Conservation (phyloP, 2,113 vertebrate species). For the Eclectus roratus region DNA sequence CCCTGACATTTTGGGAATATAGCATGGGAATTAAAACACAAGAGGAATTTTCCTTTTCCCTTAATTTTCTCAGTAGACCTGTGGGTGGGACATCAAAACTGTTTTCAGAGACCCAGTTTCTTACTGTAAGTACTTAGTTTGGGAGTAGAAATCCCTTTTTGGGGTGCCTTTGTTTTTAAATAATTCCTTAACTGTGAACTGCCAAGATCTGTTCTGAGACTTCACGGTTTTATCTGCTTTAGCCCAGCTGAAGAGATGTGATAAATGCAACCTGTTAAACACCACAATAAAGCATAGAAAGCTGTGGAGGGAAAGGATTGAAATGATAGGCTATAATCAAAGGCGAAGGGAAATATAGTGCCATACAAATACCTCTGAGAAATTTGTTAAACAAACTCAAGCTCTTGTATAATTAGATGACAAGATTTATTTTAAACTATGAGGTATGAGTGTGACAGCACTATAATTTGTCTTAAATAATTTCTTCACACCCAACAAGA, state of each 20-base stretch:
- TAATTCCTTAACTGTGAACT: constrained; percentile 45
- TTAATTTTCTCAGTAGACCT: background rate
- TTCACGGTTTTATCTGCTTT: background rate
- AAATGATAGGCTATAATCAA: constrained; percentile 50
- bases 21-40: background rate
- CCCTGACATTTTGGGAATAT: background rate
- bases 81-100: background rate
- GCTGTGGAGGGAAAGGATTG: background rate
- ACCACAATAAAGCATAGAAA: background rate
- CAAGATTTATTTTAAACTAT: constrained; percentile 74
- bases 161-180: constrained; percentile 22
- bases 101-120: background rate
- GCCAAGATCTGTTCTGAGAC: constrained; percentile 4
- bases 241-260: constrained; percentile 30
- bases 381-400: constrained; percentile 71
- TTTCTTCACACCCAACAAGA: constrained; percentile 63
- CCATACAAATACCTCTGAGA: constrained; percentile 42
- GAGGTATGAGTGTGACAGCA: constrained; percentile 68
- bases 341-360: background rate
- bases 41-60: background rate
- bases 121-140: background rate
- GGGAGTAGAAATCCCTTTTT: background rate
- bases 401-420: constrained; percentile 74
- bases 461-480: constrained; percentile 75
- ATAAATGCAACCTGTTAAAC: constrained; percentile 46